Evolutionary conservation across 2,113 vertebrate species (phyloP), one percentile per base, ranked within the genome.

Genomic region (Dasyurus viverrinus): DNA sequence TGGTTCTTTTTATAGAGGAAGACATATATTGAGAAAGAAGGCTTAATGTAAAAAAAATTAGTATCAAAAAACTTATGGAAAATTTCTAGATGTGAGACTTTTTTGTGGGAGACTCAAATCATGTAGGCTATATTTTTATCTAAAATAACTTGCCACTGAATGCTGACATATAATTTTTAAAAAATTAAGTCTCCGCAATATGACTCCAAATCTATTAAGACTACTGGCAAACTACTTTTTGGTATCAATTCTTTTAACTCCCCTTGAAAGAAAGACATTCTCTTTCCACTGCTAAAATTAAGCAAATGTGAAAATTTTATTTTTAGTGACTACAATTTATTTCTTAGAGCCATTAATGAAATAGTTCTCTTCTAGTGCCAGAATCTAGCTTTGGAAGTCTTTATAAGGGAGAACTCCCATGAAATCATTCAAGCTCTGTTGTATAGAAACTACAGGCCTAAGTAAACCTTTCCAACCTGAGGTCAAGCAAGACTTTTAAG

Each of bases 231-330:
- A 97, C 27, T 54, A 97, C 94, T 54, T n/a, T 50, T 9, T 50
- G 50, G 50, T 50, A 50, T 50, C 94, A 92, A 91, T 96, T 89
- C 76, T 89, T 89, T 97, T 91, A 95, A 96, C 93, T 96, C 90
- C 91, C 96, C 93, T 97, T 96, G 94, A 95, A 96, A 94, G 91
- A 95, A 92, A 96, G 94, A 95, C 95, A 97, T 93, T 96, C 96
- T 97, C 92, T 52, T 96, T 90, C 97, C 94, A 94, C 93, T 12
- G 92, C 93, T 96, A 97, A 97, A 97, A 96, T 57, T 25, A 24
- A 97, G 93, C 93, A 97, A 90, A 97, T 97, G 96, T 92, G 91
- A 92, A 96, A 89, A 95, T 96, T 97, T 97, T 98, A 96, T 96
- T 97, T 97, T 97, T 96, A 97, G 95, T 94, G 92, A 57, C 93